Evolutionary conservation across 2,113 vertebrate genomes (phyloP), one percentile per base, ranked within the genome.

Genomic region (Aviceda subcristata): DNA sequence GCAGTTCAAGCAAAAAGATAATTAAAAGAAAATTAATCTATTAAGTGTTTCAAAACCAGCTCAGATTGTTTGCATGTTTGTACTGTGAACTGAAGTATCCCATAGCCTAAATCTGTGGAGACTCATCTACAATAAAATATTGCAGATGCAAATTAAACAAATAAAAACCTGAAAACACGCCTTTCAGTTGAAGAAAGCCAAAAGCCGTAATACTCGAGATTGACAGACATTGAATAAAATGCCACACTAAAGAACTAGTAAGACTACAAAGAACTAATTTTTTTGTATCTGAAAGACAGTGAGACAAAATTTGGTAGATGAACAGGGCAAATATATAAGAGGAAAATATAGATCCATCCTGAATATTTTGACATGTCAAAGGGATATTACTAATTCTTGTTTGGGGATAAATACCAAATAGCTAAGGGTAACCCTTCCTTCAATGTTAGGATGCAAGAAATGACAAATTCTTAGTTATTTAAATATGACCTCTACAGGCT

Each of bases 1-100:
- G 75, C 26, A 94, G 46, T 69, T 94, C 2, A 4, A 90, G 38
- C 16, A 86, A 39, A 71, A 36, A 75, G 32, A 62, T 55, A 84
- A 95, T 90, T 91, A 85, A 88, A 85, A 88, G 50, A 71, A 95
- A 96, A 94, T 86, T 71, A 57, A 77, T 84, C 9, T 63, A 64
- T 71, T 68, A 90, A 74, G 34, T 23, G 34, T 72, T 90, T 93
- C 60, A 90, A 94, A 94, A 78, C 3, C 21, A 60, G 50, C 56
- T 88, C 10, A 16, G 60, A 79, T 19, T 48, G n/a, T 91, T 90
- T 87, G 80, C 17, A 80, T 27, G 55, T 76, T 94, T 93, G 75
- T 19, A n/a, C 29, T 41, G 63, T 51, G 53, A 87, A 59, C 18
- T 93, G 43, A 93, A 56, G 4, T 34, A 86, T 69, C 46, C 36